Evolutionary conservation across 2,888 invertebrate genomes (phyloP), one percentile per base, ranked within the genome.

Genomic region (Strigamia transsilvanica): DNA sequence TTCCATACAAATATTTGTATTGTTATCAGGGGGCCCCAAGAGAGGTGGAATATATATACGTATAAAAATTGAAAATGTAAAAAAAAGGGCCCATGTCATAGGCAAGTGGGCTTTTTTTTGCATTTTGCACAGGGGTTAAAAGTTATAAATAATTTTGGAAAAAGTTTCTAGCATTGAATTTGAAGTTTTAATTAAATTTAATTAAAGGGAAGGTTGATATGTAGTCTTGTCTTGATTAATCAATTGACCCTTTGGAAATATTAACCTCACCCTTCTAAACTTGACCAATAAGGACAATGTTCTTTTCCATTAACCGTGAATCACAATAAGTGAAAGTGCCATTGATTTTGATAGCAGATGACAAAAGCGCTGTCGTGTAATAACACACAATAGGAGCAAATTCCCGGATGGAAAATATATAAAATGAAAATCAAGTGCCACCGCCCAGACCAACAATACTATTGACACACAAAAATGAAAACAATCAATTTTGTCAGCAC

Each of bases 221-320:
- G 56, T 15, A 0, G 18, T 56, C 18, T 9, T 18, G 56, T 56
- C 46, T 13, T 9, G 56, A 3, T 56, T 56, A 2, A 56, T 18
- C 56, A 56, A 56, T n/a, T 56, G 56, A 56, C 56, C 56, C 56
- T 27, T 32, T 32, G 73, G 73, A 73, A 27, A 27, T 73, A 73
- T 73, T 27, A 73, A 73, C 32, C 15, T 73, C 23, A 32, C 23
- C 73, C 23, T 12, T 32, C 23, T 32, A 73, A 73, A 73, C 27
- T 56, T 27, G 73, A 73, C 73, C 73, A 73, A 73, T 73, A 73
- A 73, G 73, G 32, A 27, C 27, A 10, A 27, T 73, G 73, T 73
- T 73, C 73, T 73, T 73, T 73, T 32, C 73, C 73, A 73, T 73
- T 73, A 73, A 32, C 32, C 23, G 73, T 73, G 73, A 73, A 73